Evolutionary conservation across 2,113 vertebrate genomes (phyloP).

Genomic region (Oophaga pumilio): DNA sequence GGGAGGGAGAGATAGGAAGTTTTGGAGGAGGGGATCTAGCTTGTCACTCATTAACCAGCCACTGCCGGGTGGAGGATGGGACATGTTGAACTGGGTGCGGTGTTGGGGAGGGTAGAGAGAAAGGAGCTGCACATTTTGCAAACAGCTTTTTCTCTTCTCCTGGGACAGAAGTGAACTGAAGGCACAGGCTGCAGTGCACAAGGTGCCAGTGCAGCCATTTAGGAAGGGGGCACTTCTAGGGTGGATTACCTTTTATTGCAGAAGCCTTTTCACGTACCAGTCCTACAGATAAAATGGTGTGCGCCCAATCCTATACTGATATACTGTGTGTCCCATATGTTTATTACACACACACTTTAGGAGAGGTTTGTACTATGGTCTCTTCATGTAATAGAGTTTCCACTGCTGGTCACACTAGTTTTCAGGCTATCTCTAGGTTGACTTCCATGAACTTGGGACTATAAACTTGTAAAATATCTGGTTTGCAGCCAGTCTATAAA

Average conservation of each 20-base stretch:
- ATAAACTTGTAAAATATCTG: conserved; percentile 1
- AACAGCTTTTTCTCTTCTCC: conserved; percentile 21
- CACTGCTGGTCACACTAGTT: neutral
- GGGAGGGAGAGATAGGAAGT: conserved; percentile 53
- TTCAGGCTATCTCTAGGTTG: neutral
- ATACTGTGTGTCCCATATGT: too few relatives aligned
- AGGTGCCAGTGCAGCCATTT: neutral
- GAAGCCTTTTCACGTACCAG: neutral
- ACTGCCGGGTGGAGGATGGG: conserved; percentile 45
- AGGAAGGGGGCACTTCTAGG: neutral
- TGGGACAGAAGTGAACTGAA: conserved; percentile 4
- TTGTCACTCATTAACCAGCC: conserved; percentile 56
- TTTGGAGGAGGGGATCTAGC: conserved; percentile 42
- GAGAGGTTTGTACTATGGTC: too few relatives aligned
- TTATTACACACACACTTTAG: too few relatives aligned
- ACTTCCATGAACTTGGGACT: neutral
- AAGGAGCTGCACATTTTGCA: conserved; percentile 21
- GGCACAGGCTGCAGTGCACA: neutral
- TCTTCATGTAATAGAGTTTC: neutral
- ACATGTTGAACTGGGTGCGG: conserved; percentile 43
- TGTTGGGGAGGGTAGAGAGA: neutral
- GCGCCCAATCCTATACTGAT: too few relatives aligned
- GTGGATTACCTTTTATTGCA: neutral
- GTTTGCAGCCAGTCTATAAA: neutral
- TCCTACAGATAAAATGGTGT: neutral